These are phyloP conservation scores for Agonopterix subpropinquella DNA, from an alignment of 2,888 invertebrate genomes.

Conservation along the genomic window DNA sequence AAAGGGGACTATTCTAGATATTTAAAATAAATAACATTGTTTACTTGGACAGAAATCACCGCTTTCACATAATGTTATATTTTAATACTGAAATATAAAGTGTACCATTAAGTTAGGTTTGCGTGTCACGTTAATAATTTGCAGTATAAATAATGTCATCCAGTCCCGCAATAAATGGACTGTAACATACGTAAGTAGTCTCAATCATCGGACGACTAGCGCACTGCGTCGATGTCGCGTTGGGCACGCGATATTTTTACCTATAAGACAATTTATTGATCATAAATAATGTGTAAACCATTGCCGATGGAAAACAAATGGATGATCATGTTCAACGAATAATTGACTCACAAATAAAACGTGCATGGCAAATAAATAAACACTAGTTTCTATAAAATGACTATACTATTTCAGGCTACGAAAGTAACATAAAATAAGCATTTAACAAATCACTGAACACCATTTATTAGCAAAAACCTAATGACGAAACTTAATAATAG, in stretches of 20 bases:
- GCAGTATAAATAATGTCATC: neutral
- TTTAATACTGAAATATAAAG: slow-evolving; percentile 17
- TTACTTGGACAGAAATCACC: neutral
- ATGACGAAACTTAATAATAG: neutral
- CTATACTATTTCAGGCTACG: too few relatives aligned
- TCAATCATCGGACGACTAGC: slow-evolving; percentile 31
- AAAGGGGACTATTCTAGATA: too few relatives aligned
- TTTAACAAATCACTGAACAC: too few relatives aligned
- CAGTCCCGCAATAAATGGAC: neutral
- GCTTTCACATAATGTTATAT: neutral
- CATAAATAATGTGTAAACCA: neutral
- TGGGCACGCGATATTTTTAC: slow-evolving; percentile 97
- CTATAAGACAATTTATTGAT: slow-evolving; percentile 29
- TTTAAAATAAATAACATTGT: too few relatives aligned
- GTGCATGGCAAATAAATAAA: neutral
- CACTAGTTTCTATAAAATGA: neutral
- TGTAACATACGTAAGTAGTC: neutral
- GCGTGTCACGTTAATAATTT: neutral
- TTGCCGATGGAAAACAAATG: neutral
- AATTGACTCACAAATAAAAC: too few relatives aligned
- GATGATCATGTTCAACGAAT: too few relatives aligned
- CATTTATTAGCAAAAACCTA: neutral
- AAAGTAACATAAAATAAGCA: too few relatives aligned
- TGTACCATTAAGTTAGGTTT: slow-evolving; percentile 17
- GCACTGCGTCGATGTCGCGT: slow-evolving; percentile 90